These are phyloP conservation scores for Helicolenus hilgendorfi DNA, from an alignment of 2,797 vertebrate genomes.

Conservation along the genomic window DNA sequence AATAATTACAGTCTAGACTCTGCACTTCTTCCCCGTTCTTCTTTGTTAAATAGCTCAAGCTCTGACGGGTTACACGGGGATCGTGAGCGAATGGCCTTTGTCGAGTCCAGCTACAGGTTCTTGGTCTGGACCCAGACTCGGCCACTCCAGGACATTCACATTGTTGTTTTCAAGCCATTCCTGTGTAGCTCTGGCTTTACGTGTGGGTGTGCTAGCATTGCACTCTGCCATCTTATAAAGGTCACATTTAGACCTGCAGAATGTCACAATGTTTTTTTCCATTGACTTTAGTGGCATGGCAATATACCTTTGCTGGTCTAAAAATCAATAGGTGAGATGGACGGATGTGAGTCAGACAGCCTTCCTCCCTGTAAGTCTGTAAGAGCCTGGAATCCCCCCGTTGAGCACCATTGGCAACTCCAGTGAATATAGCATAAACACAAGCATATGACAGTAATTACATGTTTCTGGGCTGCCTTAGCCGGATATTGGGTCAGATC, in stretches of 20 bases:
- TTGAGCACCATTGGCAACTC: constrained; percentile 38
- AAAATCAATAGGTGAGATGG: constrained; percentile 68
- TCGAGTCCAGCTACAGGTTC: neutral
- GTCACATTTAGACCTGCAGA: constrained; percentile 53
- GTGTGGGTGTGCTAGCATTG: neutral
- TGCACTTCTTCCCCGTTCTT: neutral
- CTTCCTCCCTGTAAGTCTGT: constrained; percentile 21
- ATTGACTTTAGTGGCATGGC: constrained; percentile 40
- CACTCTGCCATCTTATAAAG: constrained; percentile 39
- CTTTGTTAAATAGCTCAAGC: neutral
- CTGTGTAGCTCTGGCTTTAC: neutral
- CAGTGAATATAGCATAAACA: constrained; percentile 74
- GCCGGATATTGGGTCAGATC: constrained; percentile 73
- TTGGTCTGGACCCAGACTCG: neutral
- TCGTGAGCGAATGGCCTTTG: neutral
- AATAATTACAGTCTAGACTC: neutral
- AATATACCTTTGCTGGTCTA: constrained; percentile 54
- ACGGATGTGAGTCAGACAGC: constrained; percentile 67
- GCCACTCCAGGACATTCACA: neutral
- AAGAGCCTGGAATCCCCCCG: constrained; percentile 29
- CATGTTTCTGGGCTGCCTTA: constrained; percentile 58
- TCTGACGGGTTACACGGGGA: neutral
- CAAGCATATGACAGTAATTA: constrained; percentile 86
- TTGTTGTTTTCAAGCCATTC: constrained; percentile 5
- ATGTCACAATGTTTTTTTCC: constrained; percentile 63